Evolutionary conservation across 2,888 invertebrate species (phyloP).

Genomic region (Drosophila dives): DNA sequence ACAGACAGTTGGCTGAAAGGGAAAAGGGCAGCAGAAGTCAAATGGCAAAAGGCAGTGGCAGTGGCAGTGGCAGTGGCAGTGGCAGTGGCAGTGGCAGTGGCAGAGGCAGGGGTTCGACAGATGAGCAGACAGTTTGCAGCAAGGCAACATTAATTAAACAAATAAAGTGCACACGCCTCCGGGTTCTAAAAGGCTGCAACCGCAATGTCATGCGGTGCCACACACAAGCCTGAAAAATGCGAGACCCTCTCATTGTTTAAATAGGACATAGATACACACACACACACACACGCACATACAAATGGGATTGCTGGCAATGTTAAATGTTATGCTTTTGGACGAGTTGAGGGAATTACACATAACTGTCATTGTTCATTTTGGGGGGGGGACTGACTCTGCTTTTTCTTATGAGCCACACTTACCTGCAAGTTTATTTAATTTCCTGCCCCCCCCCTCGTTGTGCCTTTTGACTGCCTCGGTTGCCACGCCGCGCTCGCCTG

Average conservation of each 20-base stretch:
- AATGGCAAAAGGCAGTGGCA: background rate
- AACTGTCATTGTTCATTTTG: conserved; percentile 67
- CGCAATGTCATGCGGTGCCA: conserved; percentile 52
- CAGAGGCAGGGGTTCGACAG: conserved; percentile 10
- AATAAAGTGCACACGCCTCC: conserved; percentile 72
- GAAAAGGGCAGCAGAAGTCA: background rate
- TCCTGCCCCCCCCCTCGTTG: conserved; percentile 28
- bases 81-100: no score
- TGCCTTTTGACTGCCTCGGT: conserved; percentile 42
- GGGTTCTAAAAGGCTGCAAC: conserved; percentile 58
- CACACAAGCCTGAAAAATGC: conserved; percentile 52
- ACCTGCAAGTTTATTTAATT: conserved; percentile 76
- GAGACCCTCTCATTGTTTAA: conserved; percentile 46
- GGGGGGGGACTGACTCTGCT: conserved; percentile 14
- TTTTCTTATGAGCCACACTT: conserved; percentile 40
- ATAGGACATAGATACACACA: conserved; percentile 30
- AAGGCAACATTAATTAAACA: conserved; percentile 78
- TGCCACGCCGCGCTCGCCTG: conserved; percentile 5
- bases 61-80: background rate
- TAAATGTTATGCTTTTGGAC: conserved; percentile 43
- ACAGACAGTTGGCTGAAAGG: conserved; percentile 13
- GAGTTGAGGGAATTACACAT: conserved; percentile 53
- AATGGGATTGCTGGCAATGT: conserved; percentile 39
- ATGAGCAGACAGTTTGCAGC: conserved; percentile 69
- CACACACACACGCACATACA: conserved; percentile 1